Conservation (phyloP, 2,113 vertebrate genomes). For the Corydoras maculifer region DNA sequence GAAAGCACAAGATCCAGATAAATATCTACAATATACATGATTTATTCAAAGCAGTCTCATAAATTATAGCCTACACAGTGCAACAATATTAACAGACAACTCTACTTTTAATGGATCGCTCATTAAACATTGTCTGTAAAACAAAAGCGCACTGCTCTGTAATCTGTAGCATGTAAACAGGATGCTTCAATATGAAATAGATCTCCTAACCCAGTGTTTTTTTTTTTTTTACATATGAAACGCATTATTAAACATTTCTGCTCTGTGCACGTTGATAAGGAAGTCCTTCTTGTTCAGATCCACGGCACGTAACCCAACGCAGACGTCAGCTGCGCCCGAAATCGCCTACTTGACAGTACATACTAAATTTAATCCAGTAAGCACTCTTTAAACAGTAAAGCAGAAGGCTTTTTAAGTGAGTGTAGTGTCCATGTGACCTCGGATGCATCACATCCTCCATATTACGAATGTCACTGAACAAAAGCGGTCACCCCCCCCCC, state of each 20-base stretch:
- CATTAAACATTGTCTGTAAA: slow-evolving; percentile 56
- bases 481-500: no score
- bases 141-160: slow-evolving; percentile 53
- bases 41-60: slow-evolving; percentile 74
- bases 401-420: no score
- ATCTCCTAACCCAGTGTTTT: slow-evolving; percentile 62
- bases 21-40: slow-evolving; percentile 22
- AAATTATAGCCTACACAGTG: slow-evolving; percentile 86
- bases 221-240: slow-evolving; percentile 44
- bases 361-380: no score
- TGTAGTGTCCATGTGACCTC: no score
- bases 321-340: no score
- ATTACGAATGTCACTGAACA: no score
- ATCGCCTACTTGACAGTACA: no score
- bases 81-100: slow-evolving; percentile 77
- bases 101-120: slow-evolving; percentile 68
- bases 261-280: slow-evolving; percentile 45
- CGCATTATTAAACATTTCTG: slow-evolving; percentile 47
- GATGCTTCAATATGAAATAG: slow-evolving; percentile 54
- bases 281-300: slow-evolving; percentile 47
- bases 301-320: no score
- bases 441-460: no score
- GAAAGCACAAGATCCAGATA: not conserved
- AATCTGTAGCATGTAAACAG: slow-evolving; percentile 52
- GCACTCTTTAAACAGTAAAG: no score